Evolutionary conservation across 2,888 invertebrate genomes (phyloP).

Genomic region (Tetrapedia diversipes): DNA sequence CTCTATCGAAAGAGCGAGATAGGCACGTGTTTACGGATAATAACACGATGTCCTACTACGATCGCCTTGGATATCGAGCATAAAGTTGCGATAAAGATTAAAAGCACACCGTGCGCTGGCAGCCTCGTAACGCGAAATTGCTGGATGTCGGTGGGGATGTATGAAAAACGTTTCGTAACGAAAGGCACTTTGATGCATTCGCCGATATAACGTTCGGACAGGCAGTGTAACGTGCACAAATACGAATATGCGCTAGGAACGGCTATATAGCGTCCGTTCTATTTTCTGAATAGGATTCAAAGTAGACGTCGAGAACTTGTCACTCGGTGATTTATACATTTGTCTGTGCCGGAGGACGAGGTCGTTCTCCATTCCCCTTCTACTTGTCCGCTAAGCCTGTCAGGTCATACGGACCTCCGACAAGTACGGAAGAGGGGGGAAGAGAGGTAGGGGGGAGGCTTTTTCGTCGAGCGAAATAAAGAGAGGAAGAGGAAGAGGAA

Average conservation of each 20-base stretch:
- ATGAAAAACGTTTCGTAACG: constrained; percentile 33
- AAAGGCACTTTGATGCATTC: constrained; percentile 44
- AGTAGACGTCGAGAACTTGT: constrained; percentile 71
- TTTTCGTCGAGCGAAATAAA: constrained; percentile 28
- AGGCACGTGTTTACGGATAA: not conserved
- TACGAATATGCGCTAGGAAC: constrained; percentile 54
- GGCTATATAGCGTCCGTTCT: constrained; percentile 65
- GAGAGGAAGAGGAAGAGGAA: not conserved
- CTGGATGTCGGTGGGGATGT: not conserved
- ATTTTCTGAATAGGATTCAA: constrained; percentile 72
- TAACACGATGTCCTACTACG: not conserved
- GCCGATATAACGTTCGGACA: constrained; percentile 34
- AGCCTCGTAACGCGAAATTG: constrained; percentile 20
- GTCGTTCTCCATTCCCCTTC: constrained; percentile 62
- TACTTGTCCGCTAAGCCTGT: constrained; percentile 49
- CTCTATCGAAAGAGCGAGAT: too few species aligned
- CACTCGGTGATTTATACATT: constrained; percentile 74
- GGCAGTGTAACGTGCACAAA: constrained; percentile 41
- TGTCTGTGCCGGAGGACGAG: constrained; percentile 69
- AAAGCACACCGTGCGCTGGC: not conserved
- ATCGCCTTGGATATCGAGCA: not conserved
- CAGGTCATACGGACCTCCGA: constrained; percentile 29
- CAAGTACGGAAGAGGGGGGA: constrained; percentile 3
- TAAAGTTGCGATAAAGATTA: constrained; percentile 3
- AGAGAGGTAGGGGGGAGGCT: not conserved